phyloP scores from a whole-genome alignment of 1,140 invertebrate genomes.

The Acromyrmex heyeri region DNA sequence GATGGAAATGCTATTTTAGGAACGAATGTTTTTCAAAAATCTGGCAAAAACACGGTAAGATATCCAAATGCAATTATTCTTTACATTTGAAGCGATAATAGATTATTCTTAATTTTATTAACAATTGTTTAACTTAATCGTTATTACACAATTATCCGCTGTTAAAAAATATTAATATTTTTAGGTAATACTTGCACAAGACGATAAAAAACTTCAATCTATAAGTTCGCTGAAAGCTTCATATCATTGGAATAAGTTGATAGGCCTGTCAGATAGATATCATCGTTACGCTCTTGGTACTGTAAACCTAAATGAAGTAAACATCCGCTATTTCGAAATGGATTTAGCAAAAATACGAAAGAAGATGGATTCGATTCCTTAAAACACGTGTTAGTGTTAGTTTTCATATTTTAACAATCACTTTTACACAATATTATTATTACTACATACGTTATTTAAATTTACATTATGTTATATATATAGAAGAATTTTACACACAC shows the following conservation, averaged over 20 bases:
- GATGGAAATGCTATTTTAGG: too few relatives aligned
- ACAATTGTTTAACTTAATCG: not conserved
- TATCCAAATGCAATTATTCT: too few relatives aligned
- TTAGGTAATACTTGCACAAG: not conserved
- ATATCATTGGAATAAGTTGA: not conserved
- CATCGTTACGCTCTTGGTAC: too few relatives aligned
- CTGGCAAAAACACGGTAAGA: too few relatives aligned
- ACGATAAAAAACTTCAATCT: not conserved
- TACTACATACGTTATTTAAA: too few relatives aligned
- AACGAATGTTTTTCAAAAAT: too few relatives aligned
- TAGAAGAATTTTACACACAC: too few relatives aligned
- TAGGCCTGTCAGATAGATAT: not conserved
- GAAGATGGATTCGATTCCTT: not conserved
- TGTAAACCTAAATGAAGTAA: not conserved
- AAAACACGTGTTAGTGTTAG: too few relatives aligned
- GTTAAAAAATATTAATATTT: conserved; percentile 6
- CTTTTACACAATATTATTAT: too few relatives aligned
- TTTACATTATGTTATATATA: too few relatives aligned
- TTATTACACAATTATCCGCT: not conserved
- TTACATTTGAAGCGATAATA: too few relatives aligned
- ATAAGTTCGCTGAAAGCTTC: not conserved
- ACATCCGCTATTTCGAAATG: not conserved
- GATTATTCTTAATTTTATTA: not conserved
- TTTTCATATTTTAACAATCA: not conserved
- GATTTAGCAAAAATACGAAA: not conserved